These are phyloP conservation scores for Aplocera efformata DNA, from an alignment of 2,888 invertebrate species.

Conservation along the genomic window DNA sequence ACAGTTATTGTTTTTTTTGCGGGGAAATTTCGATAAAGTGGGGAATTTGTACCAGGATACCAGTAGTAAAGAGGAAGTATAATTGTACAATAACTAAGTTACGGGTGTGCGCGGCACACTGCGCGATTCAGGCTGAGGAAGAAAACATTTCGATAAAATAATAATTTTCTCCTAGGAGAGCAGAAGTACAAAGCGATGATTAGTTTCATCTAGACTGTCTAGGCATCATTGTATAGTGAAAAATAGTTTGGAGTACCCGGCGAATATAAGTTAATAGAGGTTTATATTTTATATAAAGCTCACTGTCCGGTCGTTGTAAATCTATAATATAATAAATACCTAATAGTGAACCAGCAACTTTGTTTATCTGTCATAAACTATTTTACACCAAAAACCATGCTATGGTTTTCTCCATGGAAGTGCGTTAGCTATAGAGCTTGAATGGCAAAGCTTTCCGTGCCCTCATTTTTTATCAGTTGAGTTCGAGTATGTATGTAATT, in stretches of 20 bases:
- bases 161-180: slow-evolving; percentile 53
- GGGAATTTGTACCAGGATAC: slow-evolving; percentile 60
- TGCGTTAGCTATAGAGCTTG: too few relatives aligned
- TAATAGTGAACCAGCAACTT: too few relatives aligned
- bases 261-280: slow-evolving; percentile 22
- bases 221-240: slow-evolving; percentile 47
- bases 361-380: too few relatives aligned
- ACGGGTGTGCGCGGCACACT: background rate
- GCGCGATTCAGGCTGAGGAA: background rate
- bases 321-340: too few relatives aligned
- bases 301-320: too few relatives aligned
- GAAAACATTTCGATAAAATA: slow-evolving; percentile 58
- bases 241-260: slow-evolving; percentile 31
- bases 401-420: too few relatives aligned
- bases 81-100: slow-evolving; percentile 3
- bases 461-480: too few relatives aligned
- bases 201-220: slow-evolving; percentile 38
- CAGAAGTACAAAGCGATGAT: slow-evolving; percentile 37
- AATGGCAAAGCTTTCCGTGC: too few relatives aligned
- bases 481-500: too few relatives aligned
- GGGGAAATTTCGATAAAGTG: slow-evolving; percentile 67
- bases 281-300: slow-evolving; percentile 2
- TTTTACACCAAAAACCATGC: too few relatives aligned
- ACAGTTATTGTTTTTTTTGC: too few relatives aligned
- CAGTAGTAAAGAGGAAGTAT: slow-evolving; percentile 34